Evolutionary conservation across 2,888 invertebrate genomes (phyloP).

Genomic region (Aelia acuminata): DNA sequence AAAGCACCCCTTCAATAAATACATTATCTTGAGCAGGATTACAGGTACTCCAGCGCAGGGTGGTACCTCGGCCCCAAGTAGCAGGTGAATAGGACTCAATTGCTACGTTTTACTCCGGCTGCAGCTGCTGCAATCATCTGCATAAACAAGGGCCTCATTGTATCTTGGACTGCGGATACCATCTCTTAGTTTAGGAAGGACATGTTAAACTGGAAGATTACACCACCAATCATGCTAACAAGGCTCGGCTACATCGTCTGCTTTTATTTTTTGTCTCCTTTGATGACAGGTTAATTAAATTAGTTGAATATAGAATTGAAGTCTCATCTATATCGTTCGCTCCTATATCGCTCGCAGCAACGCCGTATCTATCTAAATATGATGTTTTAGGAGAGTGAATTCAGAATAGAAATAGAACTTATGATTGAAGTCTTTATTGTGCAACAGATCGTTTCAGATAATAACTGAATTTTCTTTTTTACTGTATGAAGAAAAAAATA

Average conservation of each 20-base stretch:
- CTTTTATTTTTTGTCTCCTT: background rate
- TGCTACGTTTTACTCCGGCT: background rate
- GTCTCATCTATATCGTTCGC: no score
- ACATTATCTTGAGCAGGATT: background rate
- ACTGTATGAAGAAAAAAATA: no score
- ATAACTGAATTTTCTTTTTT: no score
- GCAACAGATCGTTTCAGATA: no score
- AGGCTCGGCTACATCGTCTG: background rate
- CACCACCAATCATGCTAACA: constrained; percentile 7
- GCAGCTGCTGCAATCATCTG: constrained; percentile 33
- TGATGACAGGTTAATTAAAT: background rate
- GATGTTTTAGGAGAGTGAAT: no score
- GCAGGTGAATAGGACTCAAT: constrained; percentile 18
- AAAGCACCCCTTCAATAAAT: background rate
- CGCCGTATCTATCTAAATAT: no score
- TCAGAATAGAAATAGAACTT: no score
- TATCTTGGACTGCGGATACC: background rate
- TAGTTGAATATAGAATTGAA: background rate
- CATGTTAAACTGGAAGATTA: background rate
- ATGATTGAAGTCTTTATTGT: no score
- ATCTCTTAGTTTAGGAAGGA: background rate
- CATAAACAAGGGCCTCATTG: constrained; percentile 25
- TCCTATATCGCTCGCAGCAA: no score
- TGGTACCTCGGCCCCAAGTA: background rate
- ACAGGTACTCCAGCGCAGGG: background rate